phyloP scores from a whole-genome alignment of 2,888 invertebrate species.

The Drosophila kambysellisi region DNA sequence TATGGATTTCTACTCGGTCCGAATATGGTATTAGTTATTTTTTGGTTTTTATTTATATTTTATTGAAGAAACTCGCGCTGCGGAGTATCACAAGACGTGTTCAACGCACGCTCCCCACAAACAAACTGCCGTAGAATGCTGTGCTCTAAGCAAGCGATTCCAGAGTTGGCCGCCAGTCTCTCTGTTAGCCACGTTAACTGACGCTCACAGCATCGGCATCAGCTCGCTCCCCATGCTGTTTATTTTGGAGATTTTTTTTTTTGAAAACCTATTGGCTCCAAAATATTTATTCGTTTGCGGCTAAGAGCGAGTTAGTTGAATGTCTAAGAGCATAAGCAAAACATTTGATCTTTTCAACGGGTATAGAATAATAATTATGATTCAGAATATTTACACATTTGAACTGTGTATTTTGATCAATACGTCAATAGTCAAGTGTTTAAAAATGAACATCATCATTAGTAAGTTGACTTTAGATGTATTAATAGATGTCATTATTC shows the following conservation, averaged over 20 bases:
- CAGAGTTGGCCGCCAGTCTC: slow-evolving; percentile 1
- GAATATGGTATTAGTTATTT: neutral
- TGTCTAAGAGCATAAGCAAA: slow-evolving; percentile 40
- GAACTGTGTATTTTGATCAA: slow-evolving; percentile 4
- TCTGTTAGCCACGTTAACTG: slow-evolving; percentile 26
- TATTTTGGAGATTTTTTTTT: slow-evolving; percentile 39
- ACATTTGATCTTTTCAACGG: slow-evolving; percentile 42
- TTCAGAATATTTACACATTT: slow-evolving; percentile 30
- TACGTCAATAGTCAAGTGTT: neutral
- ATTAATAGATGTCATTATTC: neutral
- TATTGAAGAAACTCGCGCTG: slow-evolving; percentile 19
- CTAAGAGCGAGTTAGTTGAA: slow-evolving; percentile 31
- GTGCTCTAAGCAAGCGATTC: slow-evolving; percentile 37
- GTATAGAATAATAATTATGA: slow-evolving; percentile 3
- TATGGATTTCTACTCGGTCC: neutral
- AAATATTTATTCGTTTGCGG: slow-evolving; percentile 6
- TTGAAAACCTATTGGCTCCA: neutral
- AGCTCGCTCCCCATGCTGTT: slow-evolving; percentile 16
- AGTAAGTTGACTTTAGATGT: neutral
- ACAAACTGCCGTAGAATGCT: slow-evolving; percentile 59
- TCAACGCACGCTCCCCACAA: slow-evolving; percentile 52
- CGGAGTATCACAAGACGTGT: slow-evolving; percentile 51
- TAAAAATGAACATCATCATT: neutral
- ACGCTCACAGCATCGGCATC: slow-evolving; percentile 39
- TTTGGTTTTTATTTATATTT: neutral